Evolutionary conservation across 2,113 vertebrate species (phyloP).

Genomic region (Cryptoleucopteryx plumbea): DNA sequence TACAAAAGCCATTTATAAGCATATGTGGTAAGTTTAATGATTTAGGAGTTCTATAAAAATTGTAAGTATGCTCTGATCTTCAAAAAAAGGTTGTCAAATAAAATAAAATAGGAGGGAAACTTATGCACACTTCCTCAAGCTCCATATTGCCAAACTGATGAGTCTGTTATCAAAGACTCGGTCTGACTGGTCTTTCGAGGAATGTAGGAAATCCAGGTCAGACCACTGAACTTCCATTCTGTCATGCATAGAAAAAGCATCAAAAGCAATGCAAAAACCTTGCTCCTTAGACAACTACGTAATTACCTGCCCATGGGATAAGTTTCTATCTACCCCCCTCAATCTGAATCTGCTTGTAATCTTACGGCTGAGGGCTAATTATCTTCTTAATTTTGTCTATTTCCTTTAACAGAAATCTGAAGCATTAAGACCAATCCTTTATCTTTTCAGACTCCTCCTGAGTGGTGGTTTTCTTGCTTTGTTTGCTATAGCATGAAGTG

Average conservation of each 20-base stretch:
- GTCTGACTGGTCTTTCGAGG: constrained; percentile 29
- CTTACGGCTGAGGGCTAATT: not conserved
- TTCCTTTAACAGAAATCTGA: not conserved
- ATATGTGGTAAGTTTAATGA: not conserved
- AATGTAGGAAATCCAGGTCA: constrained; percentile 55
- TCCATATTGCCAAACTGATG: constrained; percentile 35
- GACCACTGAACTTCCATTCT: constrained; percentile 21
- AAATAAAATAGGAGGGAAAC: constrained; percentile 37
- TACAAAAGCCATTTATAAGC: constrained; percentile 34
- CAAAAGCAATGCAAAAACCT: constrained; percentile 53
- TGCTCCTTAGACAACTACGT: not conserved
- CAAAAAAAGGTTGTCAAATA: constrained; percentile 34
- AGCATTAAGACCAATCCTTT: not conserved
- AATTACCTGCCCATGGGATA: not conserved
- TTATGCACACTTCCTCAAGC: constrained; percentile 55
- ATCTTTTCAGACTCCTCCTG: not conserved
- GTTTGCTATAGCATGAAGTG: not conserved
- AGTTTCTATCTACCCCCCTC: not conserved
- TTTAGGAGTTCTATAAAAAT: constrained; percentile 39
- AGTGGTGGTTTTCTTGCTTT: not conserved
- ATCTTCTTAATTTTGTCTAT: not conserved
- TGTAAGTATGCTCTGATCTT: constrained; percentile 49
- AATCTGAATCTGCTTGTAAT: not conserved
- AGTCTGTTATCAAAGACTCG: constrained; percentile 28
- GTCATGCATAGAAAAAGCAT: constrained; percentile 11